Base-by-base conservation (phyloP, 2,888 invertebrate genomes). In the Idaea biselata region DNA sequence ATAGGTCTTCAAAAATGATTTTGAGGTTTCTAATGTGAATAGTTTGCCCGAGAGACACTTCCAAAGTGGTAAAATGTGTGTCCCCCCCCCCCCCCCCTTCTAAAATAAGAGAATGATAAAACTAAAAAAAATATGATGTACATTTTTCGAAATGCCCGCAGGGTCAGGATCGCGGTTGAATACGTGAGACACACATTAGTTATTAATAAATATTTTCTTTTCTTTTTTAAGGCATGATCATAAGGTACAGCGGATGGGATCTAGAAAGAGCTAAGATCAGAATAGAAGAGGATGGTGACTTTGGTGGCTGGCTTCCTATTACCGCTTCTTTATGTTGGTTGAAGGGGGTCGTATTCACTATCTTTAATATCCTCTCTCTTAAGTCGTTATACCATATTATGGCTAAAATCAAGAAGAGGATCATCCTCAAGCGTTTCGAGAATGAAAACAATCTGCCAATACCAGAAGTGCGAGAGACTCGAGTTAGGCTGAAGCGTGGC, bases 291-390 rank as follows among this genome's bases (percentile, higher is more conserved):
- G 74, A 79, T 31, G 76, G 86, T 0, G 79, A 81, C 1, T 91
- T 89, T 54, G 89, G 81, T 0, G 90, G 89, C 0, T 91, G 89
- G 87, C 64, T 90, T 0, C 88, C 90, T 0, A 80, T 91, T 6
- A 55, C 68, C 0, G 90, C 88, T 0, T 76, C 83, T 0, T 61
- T 66, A 0, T 79, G 80, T 44, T 91, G 91, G 91, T 60, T 88
- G 70, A 76, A 87, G 66, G 87, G 89, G 0, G 5, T 83, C 0
- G 3, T 88, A 1, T 60, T 88, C 6, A 63, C 86, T 5, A 67
- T 61, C 0, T 8, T 86, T 5, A 91, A 91, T 66, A 62, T 89
- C 1, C 87, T 84, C 67, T 76, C 77, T 60, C 81, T 81, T 61
- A 83, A 77, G 71, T 60, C 73, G 0, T 66, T 89, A 0, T 65